A percentile compares a stretch with the other conserved stretches of the same genome.
These are phyloP conservation scores for Parascotia fuliginaria DNA, from an alignment of 2,888 invertebrate species.

Conservation along the genomic window DNA sequence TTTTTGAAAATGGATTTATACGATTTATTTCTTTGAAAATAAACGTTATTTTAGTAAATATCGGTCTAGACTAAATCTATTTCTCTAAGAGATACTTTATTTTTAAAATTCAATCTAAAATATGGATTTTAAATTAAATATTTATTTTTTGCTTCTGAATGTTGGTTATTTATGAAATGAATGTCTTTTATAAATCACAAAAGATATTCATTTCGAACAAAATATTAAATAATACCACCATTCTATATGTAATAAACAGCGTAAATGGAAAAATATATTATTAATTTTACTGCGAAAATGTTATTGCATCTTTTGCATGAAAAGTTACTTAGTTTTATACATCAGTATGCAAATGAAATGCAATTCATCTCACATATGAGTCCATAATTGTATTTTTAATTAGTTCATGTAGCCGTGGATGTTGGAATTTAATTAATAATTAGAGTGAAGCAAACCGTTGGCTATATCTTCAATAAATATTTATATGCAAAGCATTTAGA, in stretches of 20 bases:
- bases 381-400: slow-evolving; percentile 35
- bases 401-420: slow-evolving; percentile 22
- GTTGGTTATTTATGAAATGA: too few species aligned
- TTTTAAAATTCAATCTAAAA: slow-evolving; percentile 5
- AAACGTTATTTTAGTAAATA: slow-evolving; percentile 25
- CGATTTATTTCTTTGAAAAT: slow-evolving; percentile 11
- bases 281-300: background rate
- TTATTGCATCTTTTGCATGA: slow-evolving; percentile 26
- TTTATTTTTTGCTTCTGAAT: too few species aligned
- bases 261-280: too few species aligned
- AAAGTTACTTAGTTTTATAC: slow-evolving; percentile 15
- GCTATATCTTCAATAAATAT: background rate
- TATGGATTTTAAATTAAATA: background rate
- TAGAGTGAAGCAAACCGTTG: slow-evolving; percentile 13
- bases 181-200: too few species aligned
- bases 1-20: slow-evolving; percentile 26
- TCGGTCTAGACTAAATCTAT: slow-evolving; percentile 21
- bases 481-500: background rate
- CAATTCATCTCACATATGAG: slow-evolving; percentile 29
- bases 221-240: too few species aligned
- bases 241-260: too few species aligned
- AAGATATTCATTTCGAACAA: too few species aligned
- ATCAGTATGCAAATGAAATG: slow-evolving; percentile 42
- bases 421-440: slow-evolving; percentile 21
- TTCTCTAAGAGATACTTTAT: slow-evolving; percentile 30